Percentiles rank a stretch among this genome's conserved stretches.
These are phyloP conservation scores for Mormyrops attenuatus DNA, from an alignment of 2,797 vertebrate species.

Conservation along the genomic window DNA sequence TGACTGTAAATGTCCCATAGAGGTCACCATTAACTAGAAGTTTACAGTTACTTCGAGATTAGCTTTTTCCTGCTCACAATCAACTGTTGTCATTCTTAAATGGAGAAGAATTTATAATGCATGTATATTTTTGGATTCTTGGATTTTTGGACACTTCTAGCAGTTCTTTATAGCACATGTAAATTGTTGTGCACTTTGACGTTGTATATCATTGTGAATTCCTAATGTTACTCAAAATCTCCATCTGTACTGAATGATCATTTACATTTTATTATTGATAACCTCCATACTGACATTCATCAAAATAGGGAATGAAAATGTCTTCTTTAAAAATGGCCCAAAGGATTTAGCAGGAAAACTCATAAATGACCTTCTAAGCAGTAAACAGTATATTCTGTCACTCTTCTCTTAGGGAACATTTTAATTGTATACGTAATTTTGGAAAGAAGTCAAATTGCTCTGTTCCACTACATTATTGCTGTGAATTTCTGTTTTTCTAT, in stretches of 20 bases:
- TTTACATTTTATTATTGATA: background rate
- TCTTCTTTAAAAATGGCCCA: background rate
- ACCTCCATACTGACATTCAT: background rate
- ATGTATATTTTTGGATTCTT: background rate
- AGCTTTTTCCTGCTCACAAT: background rate
- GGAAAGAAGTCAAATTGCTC: background rate
- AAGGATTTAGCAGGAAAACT: background rate
- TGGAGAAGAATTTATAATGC: background rate
- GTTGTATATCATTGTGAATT: background rate
- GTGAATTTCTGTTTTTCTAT: background rate
- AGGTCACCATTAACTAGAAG: conserved; percentile 24
- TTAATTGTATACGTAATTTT: background rate
- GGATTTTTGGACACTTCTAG: background rate
- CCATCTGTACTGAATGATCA: background rate
- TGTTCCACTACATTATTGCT: background rate
- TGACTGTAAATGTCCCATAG: conserved; percentile 16
- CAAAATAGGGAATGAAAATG: background rate
- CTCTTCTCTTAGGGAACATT: background rate
- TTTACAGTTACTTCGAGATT: background rate
- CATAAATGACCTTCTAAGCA: background rate
- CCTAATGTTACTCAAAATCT: background rate
- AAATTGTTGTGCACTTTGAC: background rate
- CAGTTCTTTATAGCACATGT: background rate
- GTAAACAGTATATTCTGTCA: background rate
- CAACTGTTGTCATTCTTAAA: background rate